Conservation (phyloP, 53 echinoderm and acorn worm genomes). For the Stichopus horrens region DNA sequence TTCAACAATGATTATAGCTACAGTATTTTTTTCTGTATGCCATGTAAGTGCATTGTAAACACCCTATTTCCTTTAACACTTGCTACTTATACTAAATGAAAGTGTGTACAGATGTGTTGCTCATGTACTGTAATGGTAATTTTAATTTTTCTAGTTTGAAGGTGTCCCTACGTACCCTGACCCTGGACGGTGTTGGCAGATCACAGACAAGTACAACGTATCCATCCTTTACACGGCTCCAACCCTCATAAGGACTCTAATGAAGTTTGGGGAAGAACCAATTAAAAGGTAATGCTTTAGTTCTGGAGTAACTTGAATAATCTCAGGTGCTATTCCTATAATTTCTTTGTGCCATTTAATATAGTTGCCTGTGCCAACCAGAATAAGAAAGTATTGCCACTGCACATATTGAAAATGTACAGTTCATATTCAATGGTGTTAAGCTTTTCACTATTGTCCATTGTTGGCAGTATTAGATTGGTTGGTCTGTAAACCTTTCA, state of each 20-base stretch:
- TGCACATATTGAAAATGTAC: no score
- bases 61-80: neutral
- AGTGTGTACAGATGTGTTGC: neutral
- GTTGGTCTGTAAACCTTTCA: no score
- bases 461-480: no score
- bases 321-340: no score
- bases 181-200: slow-evolving; percentile 79
- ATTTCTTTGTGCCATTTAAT: no score
- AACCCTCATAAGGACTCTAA: slow-evolving; percentile 85
- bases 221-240: slow-evolving; percentile 91
- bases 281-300: slow-evolving; percentile 69
- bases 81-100: neutral
- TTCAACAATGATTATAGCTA: no score
- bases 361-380: no score
- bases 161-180: slow-evolving; percentile 92
- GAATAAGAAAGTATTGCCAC: no score
- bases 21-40: no score
- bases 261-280: slow-evolving; percentile 91
- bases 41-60: no score
- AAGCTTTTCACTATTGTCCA: no score
- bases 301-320: neutral
- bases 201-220: slow-evolving; percentile 91
- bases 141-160: slow-evolving; percentile 72
- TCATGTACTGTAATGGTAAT: neutral
- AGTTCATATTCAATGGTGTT: no score